A percentile compares a stretch with the other conserved stretches of the same genome.
Evolutionary conservation across 23 tunicate species (phyloP).

Genomic region (Aplidium turbinatum): DNA sequence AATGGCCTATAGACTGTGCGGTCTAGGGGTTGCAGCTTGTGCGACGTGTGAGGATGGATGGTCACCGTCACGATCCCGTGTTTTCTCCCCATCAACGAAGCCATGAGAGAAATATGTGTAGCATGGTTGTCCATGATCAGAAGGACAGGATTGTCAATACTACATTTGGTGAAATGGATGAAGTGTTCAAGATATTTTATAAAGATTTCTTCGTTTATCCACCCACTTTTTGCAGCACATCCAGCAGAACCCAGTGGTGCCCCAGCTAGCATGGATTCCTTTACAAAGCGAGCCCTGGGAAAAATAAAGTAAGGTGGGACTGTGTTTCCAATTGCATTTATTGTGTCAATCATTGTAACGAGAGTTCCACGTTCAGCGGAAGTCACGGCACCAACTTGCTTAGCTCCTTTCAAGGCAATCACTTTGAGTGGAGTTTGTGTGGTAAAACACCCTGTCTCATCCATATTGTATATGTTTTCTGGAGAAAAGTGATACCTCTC

Average conservation of each 20-base stretch:
- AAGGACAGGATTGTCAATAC: constrained; percentile 13
- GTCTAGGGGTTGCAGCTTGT: constrained; percentile 40
- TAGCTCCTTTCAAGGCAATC: constrained; percentile 23
- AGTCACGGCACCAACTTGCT: constrained; percentile 40
- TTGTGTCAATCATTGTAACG: constrained; percentile 5
- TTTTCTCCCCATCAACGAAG: not conserved
- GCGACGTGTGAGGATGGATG: constrained; percentile 40
- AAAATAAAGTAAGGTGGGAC: constrained; percentile 33
- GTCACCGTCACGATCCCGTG: constrained; percentile 9
- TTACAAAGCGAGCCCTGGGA: constrained; percentile 8
- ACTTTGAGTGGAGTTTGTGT: constrained; percentile 21
- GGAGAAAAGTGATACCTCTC: constrained; percentile 21
- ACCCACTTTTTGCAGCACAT: constrained; percentile 27
- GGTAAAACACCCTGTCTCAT: constrained; percentile 33
- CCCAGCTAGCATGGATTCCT: constrained; percentile 29
- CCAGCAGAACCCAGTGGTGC: constrained; percentile 33
- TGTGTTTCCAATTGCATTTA: constrained; percentile 42
- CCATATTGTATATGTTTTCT: constrained; percentile 39
- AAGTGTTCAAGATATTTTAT: constrained; percentile 25
- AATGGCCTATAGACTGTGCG: constrained; percentile 20
- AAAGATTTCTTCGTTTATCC: constrained; percentile 35
- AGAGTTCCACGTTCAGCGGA: constrained; percentile 28
- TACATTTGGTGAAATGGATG: constrained; percentile 1
- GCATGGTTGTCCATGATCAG: constrained; percentile 37
- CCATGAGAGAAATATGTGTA: constrained; percentile 18